These are phyloP conservation scores for Phrynocephalus versicolor DNA, from an alignment of 2,113 vertebrate genomes.

Conservation along the genomic window DNA sequence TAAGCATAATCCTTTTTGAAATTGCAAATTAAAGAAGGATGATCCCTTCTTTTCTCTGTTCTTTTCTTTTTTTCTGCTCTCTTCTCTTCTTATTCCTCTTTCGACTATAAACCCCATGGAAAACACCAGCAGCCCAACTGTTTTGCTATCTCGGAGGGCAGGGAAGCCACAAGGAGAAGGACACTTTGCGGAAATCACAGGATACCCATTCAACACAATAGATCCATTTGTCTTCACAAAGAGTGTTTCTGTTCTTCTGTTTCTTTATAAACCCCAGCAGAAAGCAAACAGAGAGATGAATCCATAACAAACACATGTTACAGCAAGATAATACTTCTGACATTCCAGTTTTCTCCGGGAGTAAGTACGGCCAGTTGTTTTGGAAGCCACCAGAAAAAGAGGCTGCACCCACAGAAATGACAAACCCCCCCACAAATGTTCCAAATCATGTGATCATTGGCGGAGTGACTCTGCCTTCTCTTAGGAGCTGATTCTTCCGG, in stretches of 20 bases:
- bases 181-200: conserved; percentile 49
- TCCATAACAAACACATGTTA: conserved; percentile 50
- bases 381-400: not conserved
- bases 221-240: conserved; percentile 34
- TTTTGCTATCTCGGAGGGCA: conserved; percentile 21
- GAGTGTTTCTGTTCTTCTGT: conserved; percentile 29
- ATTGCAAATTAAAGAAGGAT: conserved; percentile 35
- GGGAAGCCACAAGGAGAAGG: conserved; percentile 34
- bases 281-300: conserved; percentile 55
- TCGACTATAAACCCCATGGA: conserved; percentile 48
- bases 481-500: no score
- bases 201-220: conserved; percentile 48
- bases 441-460: no score
- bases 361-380: conserved; percentile 27
- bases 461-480: no score
- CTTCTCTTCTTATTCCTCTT: conserved; percentile 40
- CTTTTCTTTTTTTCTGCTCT: not conserved
- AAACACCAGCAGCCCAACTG: conserved; percentile 40
- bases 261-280: conserved; percentile 53
- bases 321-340: conserved; percentile 62
- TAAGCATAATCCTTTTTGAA: conserved; percentile 54
- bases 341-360: conserved; percentile 29
- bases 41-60: not conserved
- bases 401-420: not conserved
- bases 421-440: no score